Conservation (phyloP, 1,140 invertebrate genomes). For the Achroia grisella region DNA sequence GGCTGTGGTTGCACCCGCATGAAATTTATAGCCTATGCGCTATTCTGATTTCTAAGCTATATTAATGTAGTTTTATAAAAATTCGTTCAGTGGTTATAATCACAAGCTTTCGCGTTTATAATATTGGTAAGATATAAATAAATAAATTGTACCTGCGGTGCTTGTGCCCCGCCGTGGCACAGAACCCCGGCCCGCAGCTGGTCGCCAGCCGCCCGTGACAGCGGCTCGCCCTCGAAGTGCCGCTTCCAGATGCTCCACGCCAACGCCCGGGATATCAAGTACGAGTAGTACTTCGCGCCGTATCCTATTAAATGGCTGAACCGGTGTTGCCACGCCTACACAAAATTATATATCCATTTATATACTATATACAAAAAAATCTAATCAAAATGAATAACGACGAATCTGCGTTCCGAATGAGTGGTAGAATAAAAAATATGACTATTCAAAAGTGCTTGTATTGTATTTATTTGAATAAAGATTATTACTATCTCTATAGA, state of each 20-base stretch:
- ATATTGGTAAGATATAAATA: slow-evolving; percentile 2
- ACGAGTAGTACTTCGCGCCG: slow-evolving; percentile 98
- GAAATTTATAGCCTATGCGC: no score
- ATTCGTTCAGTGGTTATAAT: no score
- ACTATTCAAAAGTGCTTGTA: no score
- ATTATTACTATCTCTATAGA: no score
- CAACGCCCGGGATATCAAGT: slow-evolving; percentile 94
- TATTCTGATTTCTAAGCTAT: no score
- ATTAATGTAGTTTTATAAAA: no score
- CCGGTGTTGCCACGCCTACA: slow-evolving; percentile 93
- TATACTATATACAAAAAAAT: slow-evolving; percentile 1
- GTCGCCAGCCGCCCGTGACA: slow-evolving; percentile 84
- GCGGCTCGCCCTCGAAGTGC: slow-evolving; percentile 89
- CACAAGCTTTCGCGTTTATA: no score
- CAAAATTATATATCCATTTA: not conserved
- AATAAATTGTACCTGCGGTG: slow-evolving; percentile 50
- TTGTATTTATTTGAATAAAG: no score
- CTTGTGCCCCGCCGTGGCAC: slow-evolving; percentile 91
- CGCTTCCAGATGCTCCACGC: slow-evolving; percentile 95
- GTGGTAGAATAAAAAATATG: no score
- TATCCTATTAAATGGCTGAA: slow-evolving; percentile 98
- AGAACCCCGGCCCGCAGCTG: slow-evolving; percentile 86
- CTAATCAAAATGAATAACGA: no score
- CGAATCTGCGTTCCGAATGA: no score
- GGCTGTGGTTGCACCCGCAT: no score